A percentile compares a stretch with the other conserved stretches of the same genome.
Conservation (phyloP, 2,113 vertebrate genomes). For the Crypturellus undulatus region DNA sequence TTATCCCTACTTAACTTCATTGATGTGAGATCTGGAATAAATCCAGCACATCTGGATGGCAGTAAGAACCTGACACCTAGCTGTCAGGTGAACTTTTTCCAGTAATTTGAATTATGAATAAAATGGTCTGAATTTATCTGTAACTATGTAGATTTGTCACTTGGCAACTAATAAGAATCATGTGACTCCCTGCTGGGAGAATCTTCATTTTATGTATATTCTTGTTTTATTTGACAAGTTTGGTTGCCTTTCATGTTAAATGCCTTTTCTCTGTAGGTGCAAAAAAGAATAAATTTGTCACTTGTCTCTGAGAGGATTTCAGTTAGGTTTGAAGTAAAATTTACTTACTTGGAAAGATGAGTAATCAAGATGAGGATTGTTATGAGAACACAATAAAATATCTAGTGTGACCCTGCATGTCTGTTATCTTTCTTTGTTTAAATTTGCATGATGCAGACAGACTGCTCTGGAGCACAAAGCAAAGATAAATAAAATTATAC, state of each 20-base stretch:
- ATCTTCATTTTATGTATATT: neutral
- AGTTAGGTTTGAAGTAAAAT: neutral
- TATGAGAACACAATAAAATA: neutral
- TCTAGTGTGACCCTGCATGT: neutral
- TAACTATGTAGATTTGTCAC: constrained; percentile 38
- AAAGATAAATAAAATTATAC: neutral
- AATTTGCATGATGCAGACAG: neutral
- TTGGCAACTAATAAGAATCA: neutral
- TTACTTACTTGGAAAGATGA: neutral
- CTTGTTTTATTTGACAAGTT: neutral
- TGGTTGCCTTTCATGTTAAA: neutral
- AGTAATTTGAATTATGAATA: neutral
- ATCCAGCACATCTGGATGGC: neutral
- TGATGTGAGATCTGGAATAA: neutral
- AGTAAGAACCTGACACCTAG: neutral
- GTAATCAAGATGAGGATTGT: neutral
- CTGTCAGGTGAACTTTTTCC: neutral
- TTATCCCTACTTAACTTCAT: neutral
- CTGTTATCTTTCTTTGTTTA: neutral
- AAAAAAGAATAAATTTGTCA: neutral
- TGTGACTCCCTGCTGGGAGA: constrained; percentile 2
- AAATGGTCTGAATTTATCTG: constrained; percentile 20
- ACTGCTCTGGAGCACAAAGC: neutral
- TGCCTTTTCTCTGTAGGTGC: constrained; percentile 31
- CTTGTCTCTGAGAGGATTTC: neutral